These are phyloP conservation scores for Phlogophora meticulosa DNA, from an alignment of 2,888 invertebrate genomes.

Conservation along the genomic window DNA sequence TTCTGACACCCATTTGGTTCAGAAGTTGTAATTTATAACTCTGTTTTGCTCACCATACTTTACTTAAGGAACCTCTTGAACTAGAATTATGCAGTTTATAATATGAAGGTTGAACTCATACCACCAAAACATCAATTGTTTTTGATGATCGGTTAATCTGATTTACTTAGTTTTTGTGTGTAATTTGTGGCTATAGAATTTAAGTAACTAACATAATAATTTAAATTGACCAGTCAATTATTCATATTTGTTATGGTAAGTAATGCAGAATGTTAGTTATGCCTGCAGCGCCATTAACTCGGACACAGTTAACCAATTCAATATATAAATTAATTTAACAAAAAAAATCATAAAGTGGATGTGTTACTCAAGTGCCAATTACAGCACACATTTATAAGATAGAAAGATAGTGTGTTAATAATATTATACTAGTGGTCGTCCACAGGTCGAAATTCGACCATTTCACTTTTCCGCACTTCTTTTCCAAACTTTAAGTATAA, in stretches of 20 bases:
- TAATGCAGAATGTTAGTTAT: not conserved
- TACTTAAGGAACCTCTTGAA: not conserved
- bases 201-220: slow-evolving; percentile 2
- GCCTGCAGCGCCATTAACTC: not conserved
- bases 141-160: not conserved
- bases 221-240: not conserved
- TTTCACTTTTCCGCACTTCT: no score
- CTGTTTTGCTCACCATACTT: not conserved
- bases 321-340: no score
- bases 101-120: not conserved
- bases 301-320: no score
- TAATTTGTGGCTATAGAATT: not conserved
- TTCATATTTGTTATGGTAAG: slow-evolving; percentile 8
- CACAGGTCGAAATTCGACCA: no score
- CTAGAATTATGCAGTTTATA: not conserved
- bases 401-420: no score
- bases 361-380: no score
- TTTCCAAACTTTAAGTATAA: no score
- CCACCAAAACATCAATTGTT: not conserved
- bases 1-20: not conserved
- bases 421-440: no score
- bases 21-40: not conserved
- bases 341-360: no score
- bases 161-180: slow-evolving; percentile 1
- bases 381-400: no score